Base-by-base conservation (phyloP, 2,113 vertebrate genomes). In the Heptranchias perlo region DNA sequence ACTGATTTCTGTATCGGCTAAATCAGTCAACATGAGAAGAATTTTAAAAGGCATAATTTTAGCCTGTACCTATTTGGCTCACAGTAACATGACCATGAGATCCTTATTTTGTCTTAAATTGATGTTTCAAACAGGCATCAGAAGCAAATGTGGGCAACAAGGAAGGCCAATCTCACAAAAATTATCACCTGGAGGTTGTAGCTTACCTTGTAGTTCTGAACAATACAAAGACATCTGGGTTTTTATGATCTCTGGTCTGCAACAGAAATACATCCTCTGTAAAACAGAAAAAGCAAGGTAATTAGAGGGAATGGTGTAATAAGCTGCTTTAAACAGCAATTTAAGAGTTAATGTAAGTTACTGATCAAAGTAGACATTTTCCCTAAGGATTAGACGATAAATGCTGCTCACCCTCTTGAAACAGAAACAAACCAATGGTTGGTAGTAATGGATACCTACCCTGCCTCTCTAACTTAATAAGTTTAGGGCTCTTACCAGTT, bases 201-300 rank as follows among this genome's bases (percentile, higher is more conserved):
- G 39, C 16, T 21, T 96, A 99, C 99, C 99, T 99, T 96, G 99
- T 99, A 4, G 99, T 99, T 96, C 98, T 99, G 96, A 99, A 99
- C 95, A 99, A 98, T 96, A 98, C 99, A 97, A 99, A 99, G 96
- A 99, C 98, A 96, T 99, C 98, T 58, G 99, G 99, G 96, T 99
- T 99, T 97, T 99, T 99, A 58, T 97, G 97, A 96, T 99, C 99
- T 96, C 98, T 99, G 96, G 97, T 99, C 87, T 98, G 98, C 14
- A 99, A 97, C 96, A 99, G 97, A 97, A 99, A 99, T 23, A 99
- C 97, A 96, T 99, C 99, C 98, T 99, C 99, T 99, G 97, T 96
- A 98, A 97, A 84, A 98, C 97, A 97, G 96, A 39, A 91, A 97
- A 97, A 96, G 21, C 65, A 61, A 35, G 10, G 4, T 23, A 47